These are phyloP conservation scores for Turdus rufiventris DNA, from an alignment of 2,113 vertebrate species.

Conservation along the genomic window DNA sequence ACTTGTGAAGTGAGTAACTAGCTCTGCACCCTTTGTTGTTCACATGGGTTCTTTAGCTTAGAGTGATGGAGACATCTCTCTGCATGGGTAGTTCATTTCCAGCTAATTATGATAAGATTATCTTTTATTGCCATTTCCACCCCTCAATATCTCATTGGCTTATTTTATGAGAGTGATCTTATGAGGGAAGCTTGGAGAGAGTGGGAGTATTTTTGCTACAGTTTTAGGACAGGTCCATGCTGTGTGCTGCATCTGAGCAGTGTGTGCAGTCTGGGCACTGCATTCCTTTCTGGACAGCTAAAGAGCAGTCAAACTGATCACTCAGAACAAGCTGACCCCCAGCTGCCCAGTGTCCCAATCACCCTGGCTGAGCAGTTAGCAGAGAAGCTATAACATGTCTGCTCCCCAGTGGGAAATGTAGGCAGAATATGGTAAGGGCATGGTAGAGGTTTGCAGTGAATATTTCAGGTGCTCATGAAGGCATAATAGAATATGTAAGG, in stretches of 20 bases:
- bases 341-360: neutral
- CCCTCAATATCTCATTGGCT: neutral
- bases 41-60: neutral
- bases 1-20: slow-evolving; percentile 62
- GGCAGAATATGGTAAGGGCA: neutral
- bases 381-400: rapidly evolving
- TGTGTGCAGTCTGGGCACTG: neutral
- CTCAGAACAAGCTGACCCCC: neutral
- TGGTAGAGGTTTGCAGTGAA: neutral
- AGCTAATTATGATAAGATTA: neutral
- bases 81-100: neutral
- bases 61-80: neutral
- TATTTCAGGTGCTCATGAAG: neutral
- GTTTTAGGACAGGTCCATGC: neutral
- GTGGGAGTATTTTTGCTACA: neutral
- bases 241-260: neutral
- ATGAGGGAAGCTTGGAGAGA: neutral
- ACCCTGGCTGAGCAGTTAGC: neutral
- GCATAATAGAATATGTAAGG: neutral
- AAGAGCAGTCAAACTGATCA: neutral
- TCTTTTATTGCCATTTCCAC: neutral
- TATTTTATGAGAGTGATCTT: neutral
- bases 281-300: neutral
- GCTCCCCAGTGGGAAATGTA: neutral
- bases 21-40: slow-evolving; percentile 40